phyloP scores from a whole-genome alignment of 2,888 invertebrate genomes.

The Sarcophaga caerulescens region DNA sequence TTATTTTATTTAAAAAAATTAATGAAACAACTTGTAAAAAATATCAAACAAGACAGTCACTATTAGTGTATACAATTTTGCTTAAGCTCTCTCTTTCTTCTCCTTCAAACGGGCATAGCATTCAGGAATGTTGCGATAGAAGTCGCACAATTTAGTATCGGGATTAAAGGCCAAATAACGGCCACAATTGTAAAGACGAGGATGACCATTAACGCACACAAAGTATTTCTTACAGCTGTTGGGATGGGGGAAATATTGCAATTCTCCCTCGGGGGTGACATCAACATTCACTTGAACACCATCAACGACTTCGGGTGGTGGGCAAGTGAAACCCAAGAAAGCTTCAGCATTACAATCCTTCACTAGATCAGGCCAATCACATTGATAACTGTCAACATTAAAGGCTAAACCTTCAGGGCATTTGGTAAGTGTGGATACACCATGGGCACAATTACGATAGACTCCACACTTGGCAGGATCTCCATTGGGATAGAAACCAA shows the following conservation, averaged over 20 bases:
- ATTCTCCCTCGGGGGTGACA: slow-evolving; percentile 75
- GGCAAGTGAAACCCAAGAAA: slow-evolving; percentile 88
- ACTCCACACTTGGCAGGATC: slow-evolving; percentile 86
- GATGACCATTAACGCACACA: slow-evolving; percentile 88
- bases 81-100: slow-evolving; percentile 21
- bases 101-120: slow-evolving; percentile 78
- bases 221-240: slow-evolving; percentile 91
- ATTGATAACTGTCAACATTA: slow-evolving; percentile 87
- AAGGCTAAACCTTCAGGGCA: slow-evolving; percentile 94
- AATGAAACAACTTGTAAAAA: too few species aligned
- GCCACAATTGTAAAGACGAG: slow-evolving; percentile 89
- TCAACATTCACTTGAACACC: slow-evolving; percentile 76
- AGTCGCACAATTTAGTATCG: slow-evolving; percentile 86
- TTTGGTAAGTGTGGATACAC: slow-evolving; percentile 86
- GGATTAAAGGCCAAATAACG: slow-evolving; percentile 90
- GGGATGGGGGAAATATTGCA: slow-evolving; percentile 82
- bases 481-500: slow-evolving; percentile 86
- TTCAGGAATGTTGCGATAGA: slow-evolving; percentile 77
- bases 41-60: too few species aligned
- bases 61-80: too few species aligned
- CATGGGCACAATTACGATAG: slow-evolving; percentile 91
- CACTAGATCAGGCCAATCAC: slow-evolving; percentile 94
- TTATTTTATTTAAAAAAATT: too few species aligned
- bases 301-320: slow-evolving; percentile 77
- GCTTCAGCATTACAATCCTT: slow-evolving; percentile 90